Evolutionary conservation across 2,888 invertebrate species (phyloP).

Genomic region (Actias luna): DNA sequence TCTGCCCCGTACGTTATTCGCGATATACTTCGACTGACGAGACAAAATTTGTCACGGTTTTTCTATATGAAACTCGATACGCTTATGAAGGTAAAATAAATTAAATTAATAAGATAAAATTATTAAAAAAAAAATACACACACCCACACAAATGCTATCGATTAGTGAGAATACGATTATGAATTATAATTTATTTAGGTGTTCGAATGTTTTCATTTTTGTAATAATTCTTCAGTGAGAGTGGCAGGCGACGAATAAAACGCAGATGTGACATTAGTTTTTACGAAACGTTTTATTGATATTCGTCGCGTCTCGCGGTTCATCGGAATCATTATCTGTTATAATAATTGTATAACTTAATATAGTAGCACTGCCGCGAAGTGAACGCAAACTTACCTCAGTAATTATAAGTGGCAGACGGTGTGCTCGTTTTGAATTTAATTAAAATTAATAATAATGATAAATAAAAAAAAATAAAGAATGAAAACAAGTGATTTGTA

Average conservation of each 20-base stretch:
- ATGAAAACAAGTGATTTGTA: conserved; percentile 27
- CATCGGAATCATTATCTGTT: background rate
- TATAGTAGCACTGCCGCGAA: conserved; percentile 43
- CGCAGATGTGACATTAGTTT: background rate
- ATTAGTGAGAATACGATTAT: conserved; percentile 13
- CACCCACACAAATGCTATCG: conserved; percentile 2
- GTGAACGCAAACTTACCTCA: conserved; percentile 48
- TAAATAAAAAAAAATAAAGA: conserved; percentile 28
- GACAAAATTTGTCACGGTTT: background rate
- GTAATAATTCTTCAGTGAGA: background rate
- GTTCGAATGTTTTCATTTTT: conserved; percentile 3
- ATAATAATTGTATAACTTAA: conserved; percentile 11
- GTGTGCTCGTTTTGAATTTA: conserved; percentile 28
- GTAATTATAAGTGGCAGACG: conserved; percentile 47
- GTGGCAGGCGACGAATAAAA: background rate
- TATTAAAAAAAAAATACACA: background rate
- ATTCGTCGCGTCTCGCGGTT: background rate
- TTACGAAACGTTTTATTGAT: background rate
- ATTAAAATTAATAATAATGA: conserved; percentile 18
- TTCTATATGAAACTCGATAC: conserved; percentile 12
- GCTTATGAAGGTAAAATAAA: conserved; percentile 9
- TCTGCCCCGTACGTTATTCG: background rate
- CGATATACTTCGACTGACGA: background rate
- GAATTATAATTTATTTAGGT: conserved; percentile 11
- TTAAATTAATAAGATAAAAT: background rate